Evolutionary conservation across 2,113 vertebrate species (phyloP).

Genomic region (Trichechus manatus): DNA sequence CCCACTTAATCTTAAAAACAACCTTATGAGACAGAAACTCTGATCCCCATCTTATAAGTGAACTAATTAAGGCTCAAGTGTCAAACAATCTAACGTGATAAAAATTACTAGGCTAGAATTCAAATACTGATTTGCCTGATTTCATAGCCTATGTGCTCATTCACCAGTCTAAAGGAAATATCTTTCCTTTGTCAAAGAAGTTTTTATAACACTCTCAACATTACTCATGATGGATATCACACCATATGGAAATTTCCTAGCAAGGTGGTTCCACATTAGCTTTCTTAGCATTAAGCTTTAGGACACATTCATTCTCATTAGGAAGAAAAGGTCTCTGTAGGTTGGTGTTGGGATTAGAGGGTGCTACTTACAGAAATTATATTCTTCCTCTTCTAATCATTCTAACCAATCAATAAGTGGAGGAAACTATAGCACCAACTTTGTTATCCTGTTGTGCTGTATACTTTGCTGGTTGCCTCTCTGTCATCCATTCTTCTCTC

Average conservation of each 20-base stretch:
- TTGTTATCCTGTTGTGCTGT: background rate
- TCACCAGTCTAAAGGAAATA: background rate
- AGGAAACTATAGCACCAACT: background rate
- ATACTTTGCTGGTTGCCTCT: background rate
- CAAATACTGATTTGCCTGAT: slow-evolving; percentile 38
- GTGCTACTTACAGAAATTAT: background rate
- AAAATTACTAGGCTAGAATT: slow-evolving; percentile 38
- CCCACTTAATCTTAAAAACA: background rate
- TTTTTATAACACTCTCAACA: background rate
- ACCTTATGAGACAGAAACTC: background rate
- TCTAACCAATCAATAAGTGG: background rate
- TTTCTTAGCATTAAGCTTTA: background rate
- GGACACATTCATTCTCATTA: background rate
- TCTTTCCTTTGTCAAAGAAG: slow-evolving; percentile 4
- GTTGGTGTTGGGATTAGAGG: background rate
- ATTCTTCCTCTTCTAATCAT: background rate
- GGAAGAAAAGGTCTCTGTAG: background rate
- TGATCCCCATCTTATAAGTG: background rate
- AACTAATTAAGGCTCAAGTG: background rate
- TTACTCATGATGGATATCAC: background rate
- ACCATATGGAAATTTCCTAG: background rate
- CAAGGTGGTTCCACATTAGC: background rate
- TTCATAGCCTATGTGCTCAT: background rate
- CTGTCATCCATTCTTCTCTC: background rate
- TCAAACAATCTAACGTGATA: background rate